Base-by-base conservation (phyloP, 2,888 invertebrate species). In the Graphium colonna region DNA sequence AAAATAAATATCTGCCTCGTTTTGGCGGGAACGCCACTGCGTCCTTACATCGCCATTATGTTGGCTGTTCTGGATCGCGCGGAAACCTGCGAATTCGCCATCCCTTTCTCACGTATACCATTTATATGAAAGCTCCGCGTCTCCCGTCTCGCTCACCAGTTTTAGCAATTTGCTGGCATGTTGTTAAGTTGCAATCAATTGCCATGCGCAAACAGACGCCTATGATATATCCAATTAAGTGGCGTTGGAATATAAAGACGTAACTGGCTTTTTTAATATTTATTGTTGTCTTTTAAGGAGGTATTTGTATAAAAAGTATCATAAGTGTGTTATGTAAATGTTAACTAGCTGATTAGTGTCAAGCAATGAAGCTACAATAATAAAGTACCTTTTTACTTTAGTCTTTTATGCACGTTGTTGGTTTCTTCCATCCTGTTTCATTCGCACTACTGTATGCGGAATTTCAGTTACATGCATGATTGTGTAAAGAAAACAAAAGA, bases 151-250 rank as follows among this genome's bases (percentile, higher is more conserved):
- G 61, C 33, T 84, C 75, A 39, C 53, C 59, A 74, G 66, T 68
- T 71, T 66, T 71, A 77, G 81, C 87, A 88, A 88, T 88, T 85
- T 86, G 84, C 85, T 79, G 81, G 83, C 78, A 79, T 80, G 86
- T 85, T 85, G 88, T 88, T 87, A 88, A 85, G 82, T 83, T 82
- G 89, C 90, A 90, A 90, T 90, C 90, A 90, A 90, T 90, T 90
- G 89, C 77, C 87, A 83, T 85, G 89, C 86, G 88, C 89, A 89
- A 90, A 90, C 89, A 90, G 84, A 89, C 87, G 84, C 85, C 86
- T 90, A 89, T 90, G 89, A 90, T 89, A 89, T 87, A 90, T 89
- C 89, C 89, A 88, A 90, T 90, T 90, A 90, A 84, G 80, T 78
- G 62, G 73, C 60, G 60, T 61, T 64, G 63, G 60, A 36, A 65